Percentiles rank a stretch among this genome's conserved stretches.
Conservation (phyloP, 2,797 vertebrate species). For the Phoxinus dragarum region DNA sequence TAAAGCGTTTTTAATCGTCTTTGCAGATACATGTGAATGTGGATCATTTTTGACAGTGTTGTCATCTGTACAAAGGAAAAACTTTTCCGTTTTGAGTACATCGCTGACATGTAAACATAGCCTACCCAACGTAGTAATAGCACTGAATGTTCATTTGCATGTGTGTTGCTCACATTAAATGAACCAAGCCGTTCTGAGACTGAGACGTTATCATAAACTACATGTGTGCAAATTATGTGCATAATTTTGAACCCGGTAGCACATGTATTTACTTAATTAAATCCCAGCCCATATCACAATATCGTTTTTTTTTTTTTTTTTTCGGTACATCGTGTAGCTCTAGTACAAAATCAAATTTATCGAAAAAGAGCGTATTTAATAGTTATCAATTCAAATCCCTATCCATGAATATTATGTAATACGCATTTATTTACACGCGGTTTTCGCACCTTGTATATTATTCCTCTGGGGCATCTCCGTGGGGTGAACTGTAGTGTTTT, state of each 20-base stretch:
- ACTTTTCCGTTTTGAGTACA: too few relatives aligned
- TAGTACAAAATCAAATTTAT: neutral
- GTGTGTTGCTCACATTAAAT: neutral
- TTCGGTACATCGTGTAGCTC: fast-evolving
- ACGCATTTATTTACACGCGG: neutral
- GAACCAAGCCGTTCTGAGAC: neutral
- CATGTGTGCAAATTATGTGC: neutral
- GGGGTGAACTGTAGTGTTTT: conserved; percentile 14
- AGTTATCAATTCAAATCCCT: neutral
- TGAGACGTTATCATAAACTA: neutral
- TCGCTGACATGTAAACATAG: neutral
- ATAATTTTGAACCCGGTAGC: neutral
- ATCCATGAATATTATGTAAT: neutral
- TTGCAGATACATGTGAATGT: too few relatives aligned
- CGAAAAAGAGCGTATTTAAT: neutral
- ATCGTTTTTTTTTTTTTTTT: neutral
- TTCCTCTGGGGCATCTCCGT: conserved; percentile 2
- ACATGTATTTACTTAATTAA: neutral
- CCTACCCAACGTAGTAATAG: neutral
- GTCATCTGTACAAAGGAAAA: too few relatives aligned
- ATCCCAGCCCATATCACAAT: neutral
- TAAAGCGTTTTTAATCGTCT: too few relatives aligned
- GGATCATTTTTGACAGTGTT: too few relatives aligned
- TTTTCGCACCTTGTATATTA: conserved; percentile 14
- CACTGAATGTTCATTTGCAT: neutral